These are phyloP conservation scores for Odontamblyopus rebecca DNA, from an alignment of 2,797 vertebrate genomes.

Conservation along the genomic window DNA sequence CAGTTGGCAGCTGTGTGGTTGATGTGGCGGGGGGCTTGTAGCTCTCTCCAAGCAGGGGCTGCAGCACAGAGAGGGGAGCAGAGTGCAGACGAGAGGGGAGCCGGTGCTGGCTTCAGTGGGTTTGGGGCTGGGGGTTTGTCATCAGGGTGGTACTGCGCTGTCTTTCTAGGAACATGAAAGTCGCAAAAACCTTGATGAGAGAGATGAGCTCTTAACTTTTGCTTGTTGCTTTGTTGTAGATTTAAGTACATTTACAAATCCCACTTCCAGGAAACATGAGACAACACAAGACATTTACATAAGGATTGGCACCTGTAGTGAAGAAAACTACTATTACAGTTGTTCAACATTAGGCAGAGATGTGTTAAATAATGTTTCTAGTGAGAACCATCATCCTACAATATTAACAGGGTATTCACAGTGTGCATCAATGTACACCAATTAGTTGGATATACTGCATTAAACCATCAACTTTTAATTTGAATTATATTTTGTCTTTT, in stretches of 20 bases:
- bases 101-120: slow-evolving; percentile 66
- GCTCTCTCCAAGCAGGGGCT: slow-evolving; percentile 60
- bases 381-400: too few species aligned
- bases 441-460: not conserved
- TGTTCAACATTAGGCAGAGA: not conserved
- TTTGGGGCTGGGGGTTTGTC: slow-evolving; percentile 54
- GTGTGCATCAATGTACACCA: not conserved
- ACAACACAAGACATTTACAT: not conserved
- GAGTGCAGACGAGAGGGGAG: slow-evolving; percentile 29
- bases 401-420: not conserved
- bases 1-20: slow-evolving; percentile 56
- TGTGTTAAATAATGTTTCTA: too few species aligned
- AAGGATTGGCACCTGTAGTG: not conserved
- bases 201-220: slow-evolving; percentile 10
- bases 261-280: not conserved
- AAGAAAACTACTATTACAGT: not conserved
- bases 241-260: slow-evolving; percentile 1
- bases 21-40: slow-evolving; percentile 62
- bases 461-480: not conserved
- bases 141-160: slow-evolving; percentile 39
- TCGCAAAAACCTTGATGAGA: slow-evolving; percentile 27
- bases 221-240: slow-evolving; percentile 24
- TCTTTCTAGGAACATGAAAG: slow-evolving; percentile 77
- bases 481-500: not conserved
- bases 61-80: slow-evolving; percentile 31